These are phyloP conservation scores for Phoxinus phoxinus DNA, from an alignment of 2,113 vertebrate genomes.

Conservation along the genomic window DNA sequence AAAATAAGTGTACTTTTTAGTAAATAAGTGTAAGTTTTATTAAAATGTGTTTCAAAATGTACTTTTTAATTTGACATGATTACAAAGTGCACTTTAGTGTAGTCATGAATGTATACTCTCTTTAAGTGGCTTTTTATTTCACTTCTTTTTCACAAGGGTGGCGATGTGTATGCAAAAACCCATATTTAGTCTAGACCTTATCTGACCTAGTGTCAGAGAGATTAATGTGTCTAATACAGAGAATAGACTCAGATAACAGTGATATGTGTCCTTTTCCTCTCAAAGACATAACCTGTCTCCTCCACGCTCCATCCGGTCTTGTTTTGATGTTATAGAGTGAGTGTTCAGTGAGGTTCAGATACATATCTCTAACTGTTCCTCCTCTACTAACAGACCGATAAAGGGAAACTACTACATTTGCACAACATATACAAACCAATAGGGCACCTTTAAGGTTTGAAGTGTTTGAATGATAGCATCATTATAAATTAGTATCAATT, in stretches of 20 bases:
- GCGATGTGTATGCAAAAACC: not conserved
- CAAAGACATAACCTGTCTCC: not conserved
- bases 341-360: not conserved
- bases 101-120: too few species aligned
- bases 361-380: not conserved
- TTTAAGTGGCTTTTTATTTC: too few species aligned
- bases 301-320: not conserved
- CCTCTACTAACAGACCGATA: not conserved
- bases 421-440: not conserved
- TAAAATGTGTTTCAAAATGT: too few species aligned
- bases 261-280: not conserved
- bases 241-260: not conserved
- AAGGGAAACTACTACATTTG: not conserved
- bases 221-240: not conserved
- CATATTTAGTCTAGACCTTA: not conserved
- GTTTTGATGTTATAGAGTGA: not conserved
- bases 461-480: not conserved
- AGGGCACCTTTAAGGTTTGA: not conserved
- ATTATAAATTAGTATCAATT: not conserved
- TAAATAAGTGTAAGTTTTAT: too few species aligned
- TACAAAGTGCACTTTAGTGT: too few species aligned
- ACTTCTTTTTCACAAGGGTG: not conserved
- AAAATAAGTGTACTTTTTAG: too few species aligned
- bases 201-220: not conserved
- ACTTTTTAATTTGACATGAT: too few species aligned